Evolutionary conservation across 1,140 invertebrate genomes (phyloP).

Genomic region (Ceratitis capitata): DNA sequence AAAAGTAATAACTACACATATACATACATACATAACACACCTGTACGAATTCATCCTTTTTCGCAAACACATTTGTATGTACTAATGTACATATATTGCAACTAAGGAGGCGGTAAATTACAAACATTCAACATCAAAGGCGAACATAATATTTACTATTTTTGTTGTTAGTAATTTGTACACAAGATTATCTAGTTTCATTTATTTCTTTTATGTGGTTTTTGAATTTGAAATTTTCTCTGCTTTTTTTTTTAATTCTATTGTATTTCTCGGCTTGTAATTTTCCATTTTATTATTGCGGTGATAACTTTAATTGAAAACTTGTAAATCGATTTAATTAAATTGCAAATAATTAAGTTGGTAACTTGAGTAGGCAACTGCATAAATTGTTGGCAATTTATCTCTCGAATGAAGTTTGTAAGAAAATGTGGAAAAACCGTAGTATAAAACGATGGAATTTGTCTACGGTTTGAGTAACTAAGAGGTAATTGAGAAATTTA

Average conservation of each 20-base stretch:
- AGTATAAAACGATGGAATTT: too few species aligned
- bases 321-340: constrained; percentile 14
- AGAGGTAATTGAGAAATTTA: too few species aligned
- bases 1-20: not conserved
- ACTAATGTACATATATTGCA: not conserved
- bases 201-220: not conserved
- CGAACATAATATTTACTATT: not conserved
- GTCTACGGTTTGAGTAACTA: too few species aligned
- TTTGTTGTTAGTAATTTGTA: not conserved
- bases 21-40: not conserved
- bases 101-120: not conserved
- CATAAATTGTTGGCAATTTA: not conserved
- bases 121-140: not conserved
- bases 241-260: not conserved
- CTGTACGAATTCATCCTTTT: not conserved
- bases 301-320: not conserved
- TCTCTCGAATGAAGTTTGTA: too few species aligned
- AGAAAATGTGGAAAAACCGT: too few species aligned
- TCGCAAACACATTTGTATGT: not conserved
- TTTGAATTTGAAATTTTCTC: not conserved
- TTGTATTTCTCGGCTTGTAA: not conserved
- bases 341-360: not conserved
- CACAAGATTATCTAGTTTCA: not conserved
- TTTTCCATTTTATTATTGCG: not conserved
- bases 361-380: not conserved